Evolutionary conservation across 2,888 invertebrate genomes (phyloP).

Genomic region (Apodemia mormo): DNA sequence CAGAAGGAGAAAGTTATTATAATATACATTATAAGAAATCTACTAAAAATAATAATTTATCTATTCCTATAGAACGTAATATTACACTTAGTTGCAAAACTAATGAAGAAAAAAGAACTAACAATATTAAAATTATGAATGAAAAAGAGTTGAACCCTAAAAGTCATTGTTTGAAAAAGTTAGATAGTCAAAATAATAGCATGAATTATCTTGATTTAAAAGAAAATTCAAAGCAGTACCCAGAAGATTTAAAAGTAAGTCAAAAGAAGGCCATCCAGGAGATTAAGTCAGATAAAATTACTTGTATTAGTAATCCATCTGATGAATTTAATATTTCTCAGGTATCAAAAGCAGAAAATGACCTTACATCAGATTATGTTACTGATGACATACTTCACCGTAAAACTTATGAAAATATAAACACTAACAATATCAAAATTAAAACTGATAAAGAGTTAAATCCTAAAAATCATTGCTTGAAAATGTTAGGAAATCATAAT

Average conservation of each 20-base stretch:
- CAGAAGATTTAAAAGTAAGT: not conserved
- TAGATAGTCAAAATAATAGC: not conserved
- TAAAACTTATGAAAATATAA: no score
- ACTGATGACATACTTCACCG: no score
- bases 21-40: not conserved
- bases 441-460: not conserved
- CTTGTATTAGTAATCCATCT: no score
- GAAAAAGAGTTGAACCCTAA: not conserved
- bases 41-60: not conserved
- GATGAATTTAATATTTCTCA: no score
- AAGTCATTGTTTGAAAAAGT: not conserved
- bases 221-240: not conserved
- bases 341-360: no score
- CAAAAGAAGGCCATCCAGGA: not conserved
- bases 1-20: conserved; percentile 44
- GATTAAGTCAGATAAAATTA: not conserved
- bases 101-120: no score
- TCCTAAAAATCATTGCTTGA: not conserved
- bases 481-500: not conserved
- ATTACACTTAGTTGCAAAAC: not conserved
- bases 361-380: no score
- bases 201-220: not conserved
- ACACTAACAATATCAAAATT: no score
- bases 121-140: not conserved
- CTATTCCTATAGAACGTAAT: not conserved